phyloP scores from a whole-genome alignment of 2,888 invertebrate genomes.

The Dermolepida albohirtum region DNA sequence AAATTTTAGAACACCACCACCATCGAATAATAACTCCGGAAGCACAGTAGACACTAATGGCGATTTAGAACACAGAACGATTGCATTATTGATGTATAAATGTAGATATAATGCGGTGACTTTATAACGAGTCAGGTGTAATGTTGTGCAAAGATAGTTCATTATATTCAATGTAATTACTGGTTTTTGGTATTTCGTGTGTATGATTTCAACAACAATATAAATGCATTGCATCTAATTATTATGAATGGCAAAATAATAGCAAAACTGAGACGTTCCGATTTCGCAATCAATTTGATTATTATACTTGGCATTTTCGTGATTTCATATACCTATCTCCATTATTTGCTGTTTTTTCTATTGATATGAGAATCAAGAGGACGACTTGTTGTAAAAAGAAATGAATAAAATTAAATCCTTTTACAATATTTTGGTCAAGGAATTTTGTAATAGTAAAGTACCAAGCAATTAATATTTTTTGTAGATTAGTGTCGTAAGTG shows the following conservation, averaged over 20 bases:
- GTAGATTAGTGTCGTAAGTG: not conserved
- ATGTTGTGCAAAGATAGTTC: conserved; percentile 22
- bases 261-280: conserved; percentile 2
- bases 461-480: not conserved
- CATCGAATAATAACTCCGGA: conserved; percentile 24
- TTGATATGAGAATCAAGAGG: not conserved
- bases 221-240: conserved; percentile 13
- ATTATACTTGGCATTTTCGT: conserved; percentile 20
- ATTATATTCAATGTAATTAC: conserved; percentile 9
- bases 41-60: not conserved
- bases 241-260: conserved; percentile 5
- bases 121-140: conserved; percentile 12
- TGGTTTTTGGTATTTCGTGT: conserved; percentile 19
- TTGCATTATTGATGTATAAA: conserved; percentile 3
- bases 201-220: conserved; percentile 10
- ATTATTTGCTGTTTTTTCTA: not conserved
- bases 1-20: conserved; percentile 35
- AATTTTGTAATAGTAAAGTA: not conserved
- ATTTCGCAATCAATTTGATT: conserved; percentile 5
- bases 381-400: not conserved
- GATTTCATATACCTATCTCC: not conserved
- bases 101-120: conserved; percentile 2
- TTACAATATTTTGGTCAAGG: not conserved
- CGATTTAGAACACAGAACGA: too few species aligned
- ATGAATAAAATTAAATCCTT: not conserved